Evolutionary conservation across 2,888 invertebrate species (phyloP).

Genomic region (Drosophila setosimentum): DNA sequence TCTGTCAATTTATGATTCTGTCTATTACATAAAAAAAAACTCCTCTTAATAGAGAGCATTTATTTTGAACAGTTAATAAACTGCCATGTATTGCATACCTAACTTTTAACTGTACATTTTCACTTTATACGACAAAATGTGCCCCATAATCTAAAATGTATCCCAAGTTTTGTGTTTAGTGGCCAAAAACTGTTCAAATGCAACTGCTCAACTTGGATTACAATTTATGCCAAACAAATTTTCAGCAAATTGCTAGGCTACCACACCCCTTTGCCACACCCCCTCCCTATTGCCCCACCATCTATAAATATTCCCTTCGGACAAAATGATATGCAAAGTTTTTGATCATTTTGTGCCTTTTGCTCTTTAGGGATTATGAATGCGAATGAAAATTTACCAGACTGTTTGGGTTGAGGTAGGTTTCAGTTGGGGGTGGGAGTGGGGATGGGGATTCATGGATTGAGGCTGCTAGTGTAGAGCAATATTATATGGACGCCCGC

Average conservation of each 20-base stretch:
- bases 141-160: conserved; percentile 43
- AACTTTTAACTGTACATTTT: not conserved
- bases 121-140: not conserved
- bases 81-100: not conserved
- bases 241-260: conserved; percentile 50
- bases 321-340: conserved; percentile 55
- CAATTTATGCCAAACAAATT: conserved; percentile 64
- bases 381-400: conserved; percentile 65
- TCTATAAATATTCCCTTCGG: not conserved
- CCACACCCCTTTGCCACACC: not conserved
- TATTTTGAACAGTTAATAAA: not conserved
- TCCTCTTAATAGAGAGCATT: not conserved
- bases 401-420: conserved; percentile 21
- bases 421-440: not conserved
- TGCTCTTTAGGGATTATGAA: conserved; percentile 72
- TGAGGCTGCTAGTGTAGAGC: conserved; percentile 3
- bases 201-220: conserved; percentile 73
- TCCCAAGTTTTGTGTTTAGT: conserved; percentile 45
- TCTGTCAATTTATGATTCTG: no score
- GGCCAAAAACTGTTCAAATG: conserved; percentile 64
- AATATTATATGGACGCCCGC: conserved; percentile 16
- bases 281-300: no score
- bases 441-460: no score
- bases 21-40: no score
- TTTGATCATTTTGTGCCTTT: conserved; percentile 62